These are phyloP conservation scores for Aphidius ervi DNA, from an alignment of 1,140 invertebrate species.

Conservation along the genomic window DNA sequence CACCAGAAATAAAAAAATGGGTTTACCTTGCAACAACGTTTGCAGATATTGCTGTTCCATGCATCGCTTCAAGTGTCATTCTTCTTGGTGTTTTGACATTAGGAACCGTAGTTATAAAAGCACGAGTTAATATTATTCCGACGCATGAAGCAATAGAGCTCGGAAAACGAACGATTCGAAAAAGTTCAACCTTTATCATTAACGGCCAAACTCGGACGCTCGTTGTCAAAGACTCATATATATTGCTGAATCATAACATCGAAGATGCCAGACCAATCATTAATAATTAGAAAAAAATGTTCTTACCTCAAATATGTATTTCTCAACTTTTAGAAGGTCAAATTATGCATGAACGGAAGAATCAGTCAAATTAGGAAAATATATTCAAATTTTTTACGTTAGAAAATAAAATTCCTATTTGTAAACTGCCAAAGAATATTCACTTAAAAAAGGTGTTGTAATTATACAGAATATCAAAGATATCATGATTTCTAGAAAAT, in stretches of 20 bases:
- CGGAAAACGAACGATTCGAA: conserved; percentile 63
- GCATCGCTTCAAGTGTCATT: conserved; percentile 69
- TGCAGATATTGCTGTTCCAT: conserved; percentile 63
- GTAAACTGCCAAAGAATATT: too few relatives aligned
- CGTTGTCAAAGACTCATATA: conserved; percentile 59
- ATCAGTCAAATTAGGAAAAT: too few relatives aligned
- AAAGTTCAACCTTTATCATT: conserved; percentile 68
- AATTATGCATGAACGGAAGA: too few relatives aligned
- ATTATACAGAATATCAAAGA: too few relatives aligned
- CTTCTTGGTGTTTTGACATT: conserved; percentile 63
- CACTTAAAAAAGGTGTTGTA: too few relatives aligned
- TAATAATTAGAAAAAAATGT: not conserved
- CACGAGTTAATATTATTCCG: conserved; percentile 71
- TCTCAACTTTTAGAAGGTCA: too few relatives aligned
- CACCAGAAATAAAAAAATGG: conserved; percentile 70
- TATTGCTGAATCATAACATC: conserved; percentile 49
- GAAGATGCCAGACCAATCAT: conserved; percentile 29
- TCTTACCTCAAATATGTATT: too few relatives aligned
- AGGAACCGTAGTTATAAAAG: conserved; percentile 62
- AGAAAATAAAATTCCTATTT: too few relatives aligned
- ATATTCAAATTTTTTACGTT: too few relatives aligned
- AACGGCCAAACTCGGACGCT: conserved; percentile 65
- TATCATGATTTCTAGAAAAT: too few relatives aligned
- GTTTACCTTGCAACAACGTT: conserved; percentile 74
- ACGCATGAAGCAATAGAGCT: conserved; percentile 73